Evolutionary conservation across 1,140 invertebrate species (phyloP).

Genomic region (Drosophila asahinai): DNA sequence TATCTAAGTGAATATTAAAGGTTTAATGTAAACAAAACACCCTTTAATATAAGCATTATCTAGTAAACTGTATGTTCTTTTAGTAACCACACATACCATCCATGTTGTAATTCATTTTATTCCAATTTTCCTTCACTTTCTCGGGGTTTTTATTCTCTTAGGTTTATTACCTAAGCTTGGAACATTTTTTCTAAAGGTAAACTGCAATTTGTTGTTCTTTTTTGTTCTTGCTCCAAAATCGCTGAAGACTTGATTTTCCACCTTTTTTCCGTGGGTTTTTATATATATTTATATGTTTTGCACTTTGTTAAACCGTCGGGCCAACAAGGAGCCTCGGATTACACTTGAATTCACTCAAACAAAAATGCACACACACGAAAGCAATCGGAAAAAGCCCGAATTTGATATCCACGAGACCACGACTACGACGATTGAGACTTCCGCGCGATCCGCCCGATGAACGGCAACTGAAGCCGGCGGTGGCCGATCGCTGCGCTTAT

Average conservation of each 20-base stretch:
- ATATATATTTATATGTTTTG: constrained; percentile 26
- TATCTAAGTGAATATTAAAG: neutral
- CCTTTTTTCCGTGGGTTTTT: neutral
- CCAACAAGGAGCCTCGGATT: constrained; percentile 65
- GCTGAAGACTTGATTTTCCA: constrained; percentile 7
- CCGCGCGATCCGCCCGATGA: constrained; percentile 58
- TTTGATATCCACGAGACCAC: constrained; percentile 42
- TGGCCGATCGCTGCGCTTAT: constrained; percentile 61
- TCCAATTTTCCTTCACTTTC: neutral
- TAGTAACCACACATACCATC: constrained; percentile 26
- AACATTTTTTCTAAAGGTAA: constrained; percentile 14
- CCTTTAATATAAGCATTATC: neutral
- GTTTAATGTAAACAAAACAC: neutral
- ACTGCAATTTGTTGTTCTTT: constrained; percentile 6
- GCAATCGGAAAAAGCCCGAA: constrained; percentile 21
- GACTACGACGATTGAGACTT: constrained; percentile 49
- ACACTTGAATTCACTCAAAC: constrained; percentile 57
- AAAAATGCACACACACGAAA: constrained; percentile 43
- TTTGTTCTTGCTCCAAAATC: neutral
- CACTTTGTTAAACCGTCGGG: constrained; percentile 49
- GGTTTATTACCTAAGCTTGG: constrained; percentile 4
- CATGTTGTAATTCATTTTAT: constrained; percentile 41
- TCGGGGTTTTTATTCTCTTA: too few species aligned
- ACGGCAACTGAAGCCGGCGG: constrained; percentile 69
- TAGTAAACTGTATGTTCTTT: neutral